Evolutionary conservation across 2,888 invertebrate species (phyloP).

Genomic region (Cyrtodaria siliqua): DNA sequence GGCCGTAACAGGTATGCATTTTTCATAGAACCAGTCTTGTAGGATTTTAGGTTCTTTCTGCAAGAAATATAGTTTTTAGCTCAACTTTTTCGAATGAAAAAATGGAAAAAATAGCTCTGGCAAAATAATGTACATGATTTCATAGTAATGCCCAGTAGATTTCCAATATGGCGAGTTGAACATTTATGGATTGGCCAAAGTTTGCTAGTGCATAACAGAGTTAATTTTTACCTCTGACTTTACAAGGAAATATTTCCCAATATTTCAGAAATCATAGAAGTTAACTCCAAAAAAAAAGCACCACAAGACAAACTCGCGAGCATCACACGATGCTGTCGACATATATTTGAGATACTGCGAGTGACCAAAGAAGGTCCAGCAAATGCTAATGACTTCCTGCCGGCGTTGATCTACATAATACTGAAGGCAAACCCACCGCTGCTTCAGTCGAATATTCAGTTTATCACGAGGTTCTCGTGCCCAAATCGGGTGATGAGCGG

Average conservation of each 20-base stretch:
- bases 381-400: slow-evolving; percentile 98
- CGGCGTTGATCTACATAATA: slow-evolving; percentile 98
- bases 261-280: slow-evolving; percentile 93
- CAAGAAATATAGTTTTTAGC: no score
- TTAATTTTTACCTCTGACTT: no score
- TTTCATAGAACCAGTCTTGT: no score
- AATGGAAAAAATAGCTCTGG: no score
- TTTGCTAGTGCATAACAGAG: no score
- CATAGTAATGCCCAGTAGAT: no score
- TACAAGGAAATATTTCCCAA: no score
- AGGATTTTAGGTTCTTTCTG: no score
- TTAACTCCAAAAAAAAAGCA: slow-evolving; percentile 96
- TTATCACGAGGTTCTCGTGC: slow-evolving; percentile 97
- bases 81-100: no score
- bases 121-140: no score
- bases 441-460: slow-evolving; percentile 98
- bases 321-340: slow-evolving; percentile 95
- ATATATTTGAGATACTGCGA: slow-evolving; percentile 90
- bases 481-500: slow-evolving; percentile 97
- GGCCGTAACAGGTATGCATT: slow-evolving; percentile 93
- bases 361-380: slow-evolving; percentile 88
- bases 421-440: slow-evolving; percentile 99
- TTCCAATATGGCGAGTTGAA: no score
- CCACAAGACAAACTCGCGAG: slow-evolving; percentile 97
- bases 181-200: no score